These are phyloP conservation scores for Lasaia peninsularis DNA, from an alignment of 1,140 invertebrate species.

Conservation along the genomic window DNA sequence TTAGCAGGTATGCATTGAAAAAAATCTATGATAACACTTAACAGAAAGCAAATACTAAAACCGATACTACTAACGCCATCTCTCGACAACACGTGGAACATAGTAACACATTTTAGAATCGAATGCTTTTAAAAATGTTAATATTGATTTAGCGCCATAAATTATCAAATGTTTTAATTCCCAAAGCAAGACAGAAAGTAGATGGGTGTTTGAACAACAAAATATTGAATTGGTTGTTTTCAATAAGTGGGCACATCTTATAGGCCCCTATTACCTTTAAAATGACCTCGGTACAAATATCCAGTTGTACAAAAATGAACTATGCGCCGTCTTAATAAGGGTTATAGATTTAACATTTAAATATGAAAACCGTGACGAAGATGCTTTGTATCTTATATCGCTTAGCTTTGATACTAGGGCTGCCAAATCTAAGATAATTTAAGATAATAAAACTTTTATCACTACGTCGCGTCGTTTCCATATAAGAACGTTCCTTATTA, in stretches of 20 bases:
- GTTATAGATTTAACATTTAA: not conserved
- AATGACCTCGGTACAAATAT: not conserved
- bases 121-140: constrained; percentile 12
- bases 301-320: not conserved
- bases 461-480: too few species aligned
- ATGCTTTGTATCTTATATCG: constrained; percentile 18
- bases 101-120: not conserved
- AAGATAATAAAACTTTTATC: too few species aligned
- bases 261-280: not conserved
- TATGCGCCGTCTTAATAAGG: not conserved
- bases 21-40: not conserved
- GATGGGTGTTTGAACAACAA: constrained; percentile 67
- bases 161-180: constrained; percentile 41
- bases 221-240: constrained; percentile 67
- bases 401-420: constrained; percentile 13
- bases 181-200: constrained; percentile 45
- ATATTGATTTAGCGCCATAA: constrained; percentile 40
- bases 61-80: constrained; percentile 32
- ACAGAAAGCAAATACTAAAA: too few species aligned
- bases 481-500: too few species aligned
- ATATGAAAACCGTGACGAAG: not conserved
- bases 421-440: not conserved
- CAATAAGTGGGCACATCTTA: constrained; percentile 57
- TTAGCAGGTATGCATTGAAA: not conserved
- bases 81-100: not conserved